Evolutionary conservation across 2,888 invertebrate species (phyloP).

Genomic region (Chloroclysta siterata): DNA sequence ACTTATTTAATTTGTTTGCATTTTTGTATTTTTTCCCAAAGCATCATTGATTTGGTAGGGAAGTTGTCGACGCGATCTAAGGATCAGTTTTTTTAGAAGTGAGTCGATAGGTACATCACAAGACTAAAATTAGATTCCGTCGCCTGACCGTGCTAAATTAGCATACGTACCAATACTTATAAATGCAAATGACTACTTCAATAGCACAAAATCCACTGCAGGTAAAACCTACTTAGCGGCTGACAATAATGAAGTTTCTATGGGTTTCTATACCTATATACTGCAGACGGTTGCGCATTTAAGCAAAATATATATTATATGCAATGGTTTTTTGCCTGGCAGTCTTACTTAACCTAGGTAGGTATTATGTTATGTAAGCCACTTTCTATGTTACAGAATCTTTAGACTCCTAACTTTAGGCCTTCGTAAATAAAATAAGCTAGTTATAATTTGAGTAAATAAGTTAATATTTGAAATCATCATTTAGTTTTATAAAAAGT

Average conservation of each 20-base stretch:
- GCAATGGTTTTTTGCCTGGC: background rate
- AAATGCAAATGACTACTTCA: constrained; percentile 13
- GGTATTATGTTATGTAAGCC: no score
- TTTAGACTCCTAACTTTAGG: no score
- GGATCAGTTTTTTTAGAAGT: no score
- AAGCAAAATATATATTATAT: background rate
- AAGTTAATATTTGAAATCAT: background rate
- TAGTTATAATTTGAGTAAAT: no score
- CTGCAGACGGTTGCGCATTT: background rate
- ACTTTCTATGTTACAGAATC: no score
- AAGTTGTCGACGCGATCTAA: no score
- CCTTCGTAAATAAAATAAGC: no score
- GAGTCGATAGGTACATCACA: background rate
- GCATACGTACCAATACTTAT: background rate
- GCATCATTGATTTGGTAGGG: no score
- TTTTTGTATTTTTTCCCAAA: no score
- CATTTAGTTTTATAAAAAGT: background rate
- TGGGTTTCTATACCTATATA: background rate
- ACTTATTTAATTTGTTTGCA: no score
- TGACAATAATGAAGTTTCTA: constrained; percentile 7
- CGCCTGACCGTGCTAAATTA: constrained; percentile 9
- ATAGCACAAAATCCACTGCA: constrained; percentile 23
- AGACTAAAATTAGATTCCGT: background rate
- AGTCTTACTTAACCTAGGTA: no score
- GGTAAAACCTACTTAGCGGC: constrained; percentile 9